Base-by-base conservation (phyloP, 2,797 vertebrate species). In the Cirrhinus molitorella region DNA sequence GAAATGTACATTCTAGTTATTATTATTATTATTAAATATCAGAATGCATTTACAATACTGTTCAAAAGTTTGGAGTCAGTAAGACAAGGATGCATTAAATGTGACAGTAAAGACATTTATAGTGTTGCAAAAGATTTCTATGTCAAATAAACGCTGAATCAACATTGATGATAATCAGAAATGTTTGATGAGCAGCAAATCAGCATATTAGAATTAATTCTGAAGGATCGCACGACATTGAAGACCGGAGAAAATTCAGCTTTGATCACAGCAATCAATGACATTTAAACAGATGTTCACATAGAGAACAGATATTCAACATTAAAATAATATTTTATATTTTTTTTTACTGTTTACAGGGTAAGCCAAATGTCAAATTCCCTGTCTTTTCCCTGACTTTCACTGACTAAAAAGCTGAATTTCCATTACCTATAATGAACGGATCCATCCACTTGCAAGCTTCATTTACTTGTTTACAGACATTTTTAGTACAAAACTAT, bases 241-340 rank as follows among this genome's bases (percentile, higher is more conserved):
- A 70, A 17, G 43, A 47, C 28, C 34, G 61, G 1, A 65, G 25
- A 16, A 63, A 31, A 63, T 17, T 0, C 40, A 43, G 40, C 8
- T 43, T 2, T 2, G 40, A 17, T 63, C 14, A 17, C 57, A 6
- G 12, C 5, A 59, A 59, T 59, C 13, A 25, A 59, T 59, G 23
- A 59, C 11, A 59, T 0, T 59, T 25, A 12, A 59, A 23, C 2
- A 59, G 0, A 25, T 13, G 25, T 7, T 13, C 65, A 40, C 19
- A 67, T n/a, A 67, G 5, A n/a, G 6, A 67, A 40, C 19, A 0
- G 21, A 0, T 13, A 0, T 0, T 67, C 40, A n/a, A 43, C 0
- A 43, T 5, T 40, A 0, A 1, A 67, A 67, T 14, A 67, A 34
- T 10, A 34, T 65, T 65, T 65, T 4, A 66, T 0, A 0, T 5